Conservation (phyloP, 2,888 invertebrate genomes). For the Branchinecta sandiegonensis region DNA sequence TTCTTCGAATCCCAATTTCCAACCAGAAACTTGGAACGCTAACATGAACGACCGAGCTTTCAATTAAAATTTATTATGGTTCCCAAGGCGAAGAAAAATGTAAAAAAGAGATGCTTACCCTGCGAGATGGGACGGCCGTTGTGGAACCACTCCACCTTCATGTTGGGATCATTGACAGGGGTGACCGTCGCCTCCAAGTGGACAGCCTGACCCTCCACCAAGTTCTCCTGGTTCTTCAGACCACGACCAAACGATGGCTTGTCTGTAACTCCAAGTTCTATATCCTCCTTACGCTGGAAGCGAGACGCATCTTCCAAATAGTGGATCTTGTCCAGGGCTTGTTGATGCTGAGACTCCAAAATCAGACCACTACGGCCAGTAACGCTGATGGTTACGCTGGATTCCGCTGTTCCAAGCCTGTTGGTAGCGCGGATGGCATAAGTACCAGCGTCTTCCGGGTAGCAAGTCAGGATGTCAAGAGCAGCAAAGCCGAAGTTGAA, state of each 20-base stretch:
- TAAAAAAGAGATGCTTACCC: conserved; percentile 35
- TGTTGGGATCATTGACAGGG: conserved; percentile 94
- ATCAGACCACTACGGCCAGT: conserved; percentile 66
- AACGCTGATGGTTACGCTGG: conserved; percentile 64
- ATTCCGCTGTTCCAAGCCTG: conserved; percentile 63
- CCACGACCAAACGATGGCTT: conserved; percentile 81
- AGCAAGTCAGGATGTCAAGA: conserved; percentile 81
- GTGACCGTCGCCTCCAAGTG: conserved; percentile 89
- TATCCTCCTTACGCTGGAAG: conserved; percentile 52
- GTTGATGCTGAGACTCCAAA: conserved; percentile 80
- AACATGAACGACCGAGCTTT: background rate
- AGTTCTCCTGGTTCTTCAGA: conserved; percentile 62
- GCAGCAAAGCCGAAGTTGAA: conserved; percentile 96
- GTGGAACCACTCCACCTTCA: conserved; percentile 96
- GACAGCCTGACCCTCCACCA: conserved; percentile 70
- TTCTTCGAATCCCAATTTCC: background rate
- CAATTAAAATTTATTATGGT: background rate
- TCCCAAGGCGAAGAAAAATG: background rate
- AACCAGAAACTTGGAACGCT: conserved; percentile 17
- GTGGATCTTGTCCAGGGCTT: conserved; percentile 78
- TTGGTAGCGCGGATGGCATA: conserved; percentile 78
- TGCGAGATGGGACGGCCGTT: conserved; percentile 84
- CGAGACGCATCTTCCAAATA: conserved; percentile 74
- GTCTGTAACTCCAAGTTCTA: conserved; percentile 60
- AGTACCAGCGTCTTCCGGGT: conserved; percentile 85